Percentiles rank a stretch among this genome's conserved stretches.
Evolutionary conservation across 2,113 vertebrate species (phyloP).

Genomic region (Eudorcas thomsonii): DNA sequence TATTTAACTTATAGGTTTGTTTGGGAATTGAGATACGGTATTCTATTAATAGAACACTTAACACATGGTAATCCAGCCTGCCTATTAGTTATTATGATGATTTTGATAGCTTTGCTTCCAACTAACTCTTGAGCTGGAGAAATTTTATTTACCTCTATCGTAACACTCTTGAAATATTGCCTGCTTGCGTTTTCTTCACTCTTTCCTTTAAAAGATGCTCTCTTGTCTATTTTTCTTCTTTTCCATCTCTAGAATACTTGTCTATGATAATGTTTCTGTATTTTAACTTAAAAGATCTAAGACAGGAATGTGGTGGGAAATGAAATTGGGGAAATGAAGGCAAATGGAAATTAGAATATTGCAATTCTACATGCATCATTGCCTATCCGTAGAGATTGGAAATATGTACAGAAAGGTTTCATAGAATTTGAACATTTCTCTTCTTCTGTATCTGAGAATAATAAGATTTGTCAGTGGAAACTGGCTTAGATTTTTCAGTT

Average conservation of each 20-base stretch:
- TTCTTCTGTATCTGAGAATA: not conserved
- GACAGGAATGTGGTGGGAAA: not conserved
- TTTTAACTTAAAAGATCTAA: not conserved
- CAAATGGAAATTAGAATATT: not conserved
- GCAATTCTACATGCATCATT: not conserved
- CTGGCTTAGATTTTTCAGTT: not conserved
- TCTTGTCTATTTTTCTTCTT: not conserved
- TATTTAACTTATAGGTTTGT: not conserved
- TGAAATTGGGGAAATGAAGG: not conserved
- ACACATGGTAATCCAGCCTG: not conserved
- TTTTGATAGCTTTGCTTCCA: not conserved
- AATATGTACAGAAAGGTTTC: not conserved
- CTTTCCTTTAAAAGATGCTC: not conserved
- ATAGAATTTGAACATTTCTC: not conserved
- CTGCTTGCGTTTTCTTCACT: not conserved
- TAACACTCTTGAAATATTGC: not conserved
- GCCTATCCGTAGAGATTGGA: not conserved
- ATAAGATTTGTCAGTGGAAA: not conserved
- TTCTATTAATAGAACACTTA: not conserved
- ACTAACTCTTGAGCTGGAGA: not conserved
- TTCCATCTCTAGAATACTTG: not conserved
- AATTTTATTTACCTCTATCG: slow-evolving; percentile 1
- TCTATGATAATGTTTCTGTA: not conserved
- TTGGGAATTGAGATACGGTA: not conserved
- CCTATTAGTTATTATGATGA: not conserved